Conservation (phyloP, 2,797 vertebrate species). For the Phalanger gymnotis region DNA sequence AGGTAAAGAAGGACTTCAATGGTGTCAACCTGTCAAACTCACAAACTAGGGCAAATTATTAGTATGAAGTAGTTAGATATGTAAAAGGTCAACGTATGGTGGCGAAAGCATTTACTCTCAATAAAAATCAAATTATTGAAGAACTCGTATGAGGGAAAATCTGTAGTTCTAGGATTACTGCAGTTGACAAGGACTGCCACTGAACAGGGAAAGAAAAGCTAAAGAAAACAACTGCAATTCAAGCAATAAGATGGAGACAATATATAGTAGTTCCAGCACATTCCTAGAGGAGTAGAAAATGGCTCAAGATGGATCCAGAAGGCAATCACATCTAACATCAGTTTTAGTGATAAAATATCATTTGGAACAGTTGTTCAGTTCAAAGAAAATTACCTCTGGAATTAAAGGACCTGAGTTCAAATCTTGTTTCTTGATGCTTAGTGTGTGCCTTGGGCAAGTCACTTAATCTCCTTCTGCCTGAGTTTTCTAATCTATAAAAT, state of each 20-base stretch:
- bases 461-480: neutral
- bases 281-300: slow-evolving; percentile 65
- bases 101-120: slow-evolving; percentile 38
- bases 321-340: slow-evolving; percentile 39
- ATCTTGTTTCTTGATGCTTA: neutral
- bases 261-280: slow-evolving; percentile 54
- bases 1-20: neutral
- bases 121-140: slow-evolving; percentile 8
- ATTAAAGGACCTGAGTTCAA: neutral
- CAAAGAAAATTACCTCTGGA: neutral
- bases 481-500: neutral
- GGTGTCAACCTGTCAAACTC: neutral
- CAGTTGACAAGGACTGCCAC: slow-evolving; percentile 47
- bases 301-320: slow-evolving; percentile 55
- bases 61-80: neutral
- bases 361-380: neutral
- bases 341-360: neutral
- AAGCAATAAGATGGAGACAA: slow-evolving; percentile 71
- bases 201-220: slow-evolving; percentile 61
- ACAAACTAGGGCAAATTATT: neutral
- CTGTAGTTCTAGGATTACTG: slow-evolving; percentile 51
- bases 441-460: neutral
- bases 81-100: slow-evolving; percentile 44
- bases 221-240: slow-evolving; percentile 50
- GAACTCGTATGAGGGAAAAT: slow-evolving; percentile 54